Conservation (phyloP, 1,140 invertebrate species). For the Lasaia peninsularis region DNA sequence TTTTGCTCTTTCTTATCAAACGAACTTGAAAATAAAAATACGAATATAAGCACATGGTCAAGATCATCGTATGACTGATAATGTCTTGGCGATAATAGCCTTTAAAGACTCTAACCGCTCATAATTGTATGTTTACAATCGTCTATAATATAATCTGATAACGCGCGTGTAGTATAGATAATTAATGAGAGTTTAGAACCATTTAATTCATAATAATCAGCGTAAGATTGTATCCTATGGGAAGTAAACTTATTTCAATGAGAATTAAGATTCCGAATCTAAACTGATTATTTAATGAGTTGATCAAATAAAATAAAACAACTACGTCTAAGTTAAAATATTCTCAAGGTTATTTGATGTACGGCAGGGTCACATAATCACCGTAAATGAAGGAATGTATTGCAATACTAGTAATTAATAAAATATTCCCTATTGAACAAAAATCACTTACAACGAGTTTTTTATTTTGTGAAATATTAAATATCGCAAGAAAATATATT, state of each 20-base stretch:
- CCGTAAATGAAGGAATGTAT: too few relatives aligned
- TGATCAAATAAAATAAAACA: too few relatives aligned
- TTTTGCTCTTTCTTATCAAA: slow-evolving; percentile 20
- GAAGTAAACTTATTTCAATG: neutral
- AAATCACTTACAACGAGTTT: too few relatives aligned
- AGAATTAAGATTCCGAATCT: too few relatives aligned
- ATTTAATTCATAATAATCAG: slow-evolving; percentile 31
- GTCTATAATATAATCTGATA: slow-evolving; percentile 42
- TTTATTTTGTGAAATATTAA: too few relatives aligned
- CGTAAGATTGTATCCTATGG: neutral
- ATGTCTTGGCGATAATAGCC: slow-evolving; percentile 24
- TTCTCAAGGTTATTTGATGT: neutral
- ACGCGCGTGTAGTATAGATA: slow-evolving; percentile 27
- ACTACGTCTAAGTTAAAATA: slow-evolving; percentile 2
- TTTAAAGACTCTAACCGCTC: slow-evolving; percentile 27
- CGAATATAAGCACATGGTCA: slow-evolving; percentile 31
- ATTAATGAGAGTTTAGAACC: slow-evolving; percentile 19
- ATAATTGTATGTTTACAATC: slow-evolving; percentile 56
- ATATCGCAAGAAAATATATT: too few relatives aligned
- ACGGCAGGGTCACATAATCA: neutral
- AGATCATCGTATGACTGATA: slow-evolving; percentile 32
- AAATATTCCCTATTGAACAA: neutral
- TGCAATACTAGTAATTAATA: neutral
- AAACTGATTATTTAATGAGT: neutral
- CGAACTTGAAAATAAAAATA: slow-evolving; percentile 13